phyloP scores from a whole-genome alignment of 1,140 invertebrate species.

The Platorchestia sp. region DNA sequence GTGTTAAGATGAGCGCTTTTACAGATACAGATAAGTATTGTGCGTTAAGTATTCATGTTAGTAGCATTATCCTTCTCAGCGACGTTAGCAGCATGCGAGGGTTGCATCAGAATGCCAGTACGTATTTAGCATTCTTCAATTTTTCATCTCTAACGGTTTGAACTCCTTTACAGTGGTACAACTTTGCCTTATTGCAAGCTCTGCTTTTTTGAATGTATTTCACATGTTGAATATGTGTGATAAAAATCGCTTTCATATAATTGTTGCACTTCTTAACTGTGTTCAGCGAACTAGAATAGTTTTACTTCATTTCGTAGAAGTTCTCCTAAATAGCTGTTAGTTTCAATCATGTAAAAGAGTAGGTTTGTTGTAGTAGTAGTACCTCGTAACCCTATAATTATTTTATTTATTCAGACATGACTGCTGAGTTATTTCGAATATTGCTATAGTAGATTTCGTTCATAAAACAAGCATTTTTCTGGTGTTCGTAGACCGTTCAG shows the following conservation, averaged over 20 bases:
- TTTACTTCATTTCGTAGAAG: neutral
- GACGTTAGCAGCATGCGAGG: neutral
- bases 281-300: neutral
- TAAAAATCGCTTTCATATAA: neutral
- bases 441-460: neutral
- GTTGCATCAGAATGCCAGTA: neutral
- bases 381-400: neutral
- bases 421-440: neutral
- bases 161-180: neutral
- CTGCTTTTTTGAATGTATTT: neutral
- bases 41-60: neutral
- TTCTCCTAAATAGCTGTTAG: neutral
- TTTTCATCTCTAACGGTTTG: neutral
- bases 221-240: neutral
- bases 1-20: no score
- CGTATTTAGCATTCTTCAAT: neutral
- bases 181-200: neutral
- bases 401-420: neutral
- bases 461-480: neutral
- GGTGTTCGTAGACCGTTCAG: neutral
- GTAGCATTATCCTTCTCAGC: neutral
- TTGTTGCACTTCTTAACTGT: neutral
- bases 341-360: neutral
- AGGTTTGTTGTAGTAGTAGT: neutral
- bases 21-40: neutral